Percentiles rank a stretch among this genome's conserved stretches.
phyloP scores from a whole-genome alignment of 2,888 invertebrate species.

The Fragum sueziense region DNA sequence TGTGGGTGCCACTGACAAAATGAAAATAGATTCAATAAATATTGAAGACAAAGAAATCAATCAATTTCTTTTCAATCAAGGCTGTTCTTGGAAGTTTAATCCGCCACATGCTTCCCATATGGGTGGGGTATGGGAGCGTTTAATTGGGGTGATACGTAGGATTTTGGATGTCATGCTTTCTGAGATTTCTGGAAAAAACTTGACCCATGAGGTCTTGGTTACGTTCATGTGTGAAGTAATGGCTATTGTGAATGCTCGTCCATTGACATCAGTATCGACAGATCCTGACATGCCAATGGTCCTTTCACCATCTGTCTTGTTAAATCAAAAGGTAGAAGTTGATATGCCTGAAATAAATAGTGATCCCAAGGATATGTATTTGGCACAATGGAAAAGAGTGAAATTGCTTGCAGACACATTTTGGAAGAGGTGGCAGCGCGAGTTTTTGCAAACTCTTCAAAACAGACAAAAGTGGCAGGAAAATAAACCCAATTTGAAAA shows the following conservation, averaged over 20 bases:
- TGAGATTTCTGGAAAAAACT: background rate
- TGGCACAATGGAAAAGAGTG: slow-evolving; percentile 48
- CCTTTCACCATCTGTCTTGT: slow-evolving; percentile 27
- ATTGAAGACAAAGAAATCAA: slow-evolving; percentile 31
- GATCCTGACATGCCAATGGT: slow-evolving; percentile 27
- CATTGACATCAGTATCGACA: slow-evolving; percentile 22
- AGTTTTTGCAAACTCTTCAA: slow-evolving; percentile 44
- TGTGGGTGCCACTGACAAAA: slow-evolving; percentile 31
- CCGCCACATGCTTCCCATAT: slow-evolving; percentile 50
- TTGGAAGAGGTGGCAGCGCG: slow-evolving; percentile 42
- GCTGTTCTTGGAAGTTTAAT: slow-evolving; percentile 47
- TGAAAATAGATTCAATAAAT: slow-evolving; percentile 14
- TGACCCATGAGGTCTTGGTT: slow-evolving; percentile 41
- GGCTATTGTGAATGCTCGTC: slow-evolving; percentile 47
- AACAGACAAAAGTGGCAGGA: slow-evolving; percentile 33
- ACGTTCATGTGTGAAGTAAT: slow-evolving; percentile 50
- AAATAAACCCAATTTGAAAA: slow-evolving; percentile 5
- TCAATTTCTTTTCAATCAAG: slow-evolving; percentile 12
- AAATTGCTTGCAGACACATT: slow-evolving; percentile 45
- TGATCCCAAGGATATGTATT: slow-evolving; percentile 40
- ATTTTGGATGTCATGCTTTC: slow-evolving; percentile 30
- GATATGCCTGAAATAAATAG: background rate
- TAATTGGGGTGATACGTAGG: slow-evolving; percentile 24
- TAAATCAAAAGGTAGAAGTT: slow-evolving; percentile 30
- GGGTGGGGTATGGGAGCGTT: slow-evolving; percentile 47